Conservation (phyloP, 1,140 invertebrate genomes). For the Drosophila lacertosa region DNA sequence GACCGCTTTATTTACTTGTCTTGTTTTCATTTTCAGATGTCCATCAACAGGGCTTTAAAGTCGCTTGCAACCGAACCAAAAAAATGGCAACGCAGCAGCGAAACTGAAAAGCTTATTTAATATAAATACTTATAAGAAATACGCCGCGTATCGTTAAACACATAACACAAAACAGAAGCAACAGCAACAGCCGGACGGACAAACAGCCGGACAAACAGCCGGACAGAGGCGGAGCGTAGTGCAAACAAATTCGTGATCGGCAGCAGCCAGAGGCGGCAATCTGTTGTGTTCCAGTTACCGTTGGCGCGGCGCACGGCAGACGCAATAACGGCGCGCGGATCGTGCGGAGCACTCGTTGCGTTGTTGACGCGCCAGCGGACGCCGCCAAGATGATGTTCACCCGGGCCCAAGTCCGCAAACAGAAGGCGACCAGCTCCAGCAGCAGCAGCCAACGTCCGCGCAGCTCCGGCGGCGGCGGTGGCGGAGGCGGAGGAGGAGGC, state of each 20-base stretch:
- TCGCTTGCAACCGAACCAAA: conserved; percentile 22
- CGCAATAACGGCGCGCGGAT: conserved; percentile 35
- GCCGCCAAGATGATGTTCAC: conserved; percentile 80
- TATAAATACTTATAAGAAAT: conserved; percentile 56
- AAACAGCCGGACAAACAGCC: no score
- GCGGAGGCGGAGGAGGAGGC: no score
- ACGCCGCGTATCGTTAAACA: conserved; percentile 39
- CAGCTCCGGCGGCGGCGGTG: conserved; percentile 61
- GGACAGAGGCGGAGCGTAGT: neutral
- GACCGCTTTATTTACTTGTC: conserved; percentile 5
- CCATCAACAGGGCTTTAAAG: conserved; percentile 57
- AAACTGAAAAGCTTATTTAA: conserved; percentile 61
- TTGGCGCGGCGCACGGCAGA: conserved; percentile 3
- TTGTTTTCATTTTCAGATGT: conserved; percentile 50
- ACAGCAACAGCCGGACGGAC: conserved; percentile 12
- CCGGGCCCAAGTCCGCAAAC: conserved; percentile 81
- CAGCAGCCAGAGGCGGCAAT: neutral
- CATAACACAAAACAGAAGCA: conserved; percentile 65
- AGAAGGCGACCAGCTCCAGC: conserved; percentile 65
- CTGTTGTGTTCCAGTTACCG: conserved; percentile 4
- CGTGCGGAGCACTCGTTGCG: conserved; percentile 29
- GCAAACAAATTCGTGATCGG: conserved; percentile 14
- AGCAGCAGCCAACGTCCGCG: conserved; percentile 66
- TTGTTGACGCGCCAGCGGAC: conserved; percentile 47
- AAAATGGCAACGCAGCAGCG: conserved; percentile 31